Base-by-base conservation (phyloP, 2,113 vertebrate species). In the Channa argus region DNA sequence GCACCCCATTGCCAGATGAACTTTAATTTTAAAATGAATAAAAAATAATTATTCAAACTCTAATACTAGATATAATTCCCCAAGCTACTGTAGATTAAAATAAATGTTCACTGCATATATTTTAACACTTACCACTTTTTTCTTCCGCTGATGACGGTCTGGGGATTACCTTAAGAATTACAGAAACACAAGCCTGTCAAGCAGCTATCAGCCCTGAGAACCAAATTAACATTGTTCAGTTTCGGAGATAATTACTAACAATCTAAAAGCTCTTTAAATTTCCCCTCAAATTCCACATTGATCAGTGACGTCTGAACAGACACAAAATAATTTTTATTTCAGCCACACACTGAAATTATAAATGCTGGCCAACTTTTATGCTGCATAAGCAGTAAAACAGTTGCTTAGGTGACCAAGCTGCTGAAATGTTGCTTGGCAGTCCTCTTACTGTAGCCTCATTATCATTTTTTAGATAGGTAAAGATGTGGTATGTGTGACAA, bases 151-250 rank as follows among this genome's bases (percentile, higher is more conserved):
- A 65, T 24, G 24, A 24, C 24, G 24, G 24, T 24, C n/a, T 63
- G 50, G 69, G 78, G 78, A 81, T 81, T 81, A 75, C 24, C 14
- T 5, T 15, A n/a, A 76, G 79, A 24, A 76, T 81, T 76, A 81
- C 2, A 50, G 49, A 66, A 73, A n/a, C 47, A 5, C 47, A 61
- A 76, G 61, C 76, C 66, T 81, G 66, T 71, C 74, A 59, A 68
- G 54, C 46, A 41, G 62, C 63, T 82, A 24, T 75, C 70, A 69
- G 52, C 46, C 52, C 59, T 3, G 14, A 45, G 38, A 55, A 51
- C 24, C 53, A 45, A 65, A 61, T 34, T 8, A 5, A 34, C 24
- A 37, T 33, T 24, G 1, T 37, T 5, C 36, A 59, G 45, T 15
- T 33, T 39, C 47, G 12, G 43, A 51, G 39, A n/a, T 63, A 36